These are phyloP conservation scores for Periparus ater DNA, from an alignment of 2,797 vertebrate genomes.

Conservation along the genomic window DNA sequence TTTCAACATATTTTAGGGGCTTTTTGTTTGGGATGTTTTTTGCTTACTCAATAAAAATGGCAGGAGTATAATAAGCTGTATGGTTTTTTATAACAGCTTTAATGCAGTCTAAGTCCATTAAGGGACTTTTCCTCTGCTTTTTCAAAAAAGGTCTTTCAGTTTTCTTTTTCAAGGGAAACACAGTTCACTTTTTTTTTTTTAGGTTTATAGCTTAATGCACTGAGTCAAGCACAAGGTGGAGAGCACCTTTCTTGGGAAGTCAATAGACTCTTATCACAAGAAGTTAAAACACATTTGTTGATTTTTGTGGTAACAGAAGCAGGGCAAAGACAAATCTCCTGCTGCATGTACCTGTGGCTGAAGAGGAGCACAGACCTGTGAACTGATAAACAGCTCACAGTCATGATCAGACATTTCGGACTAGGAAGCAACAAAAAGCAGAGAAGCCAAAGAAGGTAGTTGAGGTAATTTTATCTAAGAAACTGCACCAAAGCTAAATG, in stretches of 20 bases:
- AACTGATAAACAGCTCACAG: neutral
- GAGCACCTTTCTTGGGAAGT: neutral
- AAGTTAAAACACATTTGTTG: neutral
- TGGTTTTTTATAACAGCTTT: constrained; percentile 13
- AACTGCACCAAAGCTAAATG: neutral
- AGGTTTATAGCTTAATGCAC: neutral
- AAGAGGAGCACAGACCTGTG: neutral
- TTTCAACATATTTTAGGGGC: neutral
- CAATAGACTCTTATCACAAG: neutral
- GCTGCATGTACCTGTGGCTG: neutral
- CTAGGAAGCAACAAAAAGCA: neutral
- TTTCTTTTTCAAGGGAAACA: constrained; percentile 8
- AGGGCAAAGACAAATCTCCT: neutral
- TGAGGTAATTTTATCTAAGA: neutral
- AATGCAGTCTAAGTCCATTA: constrained; percentile 20
- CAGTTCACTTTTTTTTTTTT: neutral
- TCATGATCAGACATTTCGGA: neutral
- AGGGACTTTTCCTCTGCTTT: neutral
- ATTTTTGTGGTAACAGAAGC: neutral
- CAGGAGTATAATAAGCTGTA: neutral
- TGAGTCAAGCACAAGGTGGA: neutral
- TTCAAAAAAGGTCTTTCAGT: neutral
- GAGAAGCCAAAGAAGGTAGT: neutral
- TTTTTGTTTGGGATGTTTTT: neutral
- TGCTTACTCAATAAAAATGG: constrained; percentile 25